phyloP scores from a whole-genome alignment of 2,888 invertebrate species.

The Petrolisthes manimaculis region DNA sequence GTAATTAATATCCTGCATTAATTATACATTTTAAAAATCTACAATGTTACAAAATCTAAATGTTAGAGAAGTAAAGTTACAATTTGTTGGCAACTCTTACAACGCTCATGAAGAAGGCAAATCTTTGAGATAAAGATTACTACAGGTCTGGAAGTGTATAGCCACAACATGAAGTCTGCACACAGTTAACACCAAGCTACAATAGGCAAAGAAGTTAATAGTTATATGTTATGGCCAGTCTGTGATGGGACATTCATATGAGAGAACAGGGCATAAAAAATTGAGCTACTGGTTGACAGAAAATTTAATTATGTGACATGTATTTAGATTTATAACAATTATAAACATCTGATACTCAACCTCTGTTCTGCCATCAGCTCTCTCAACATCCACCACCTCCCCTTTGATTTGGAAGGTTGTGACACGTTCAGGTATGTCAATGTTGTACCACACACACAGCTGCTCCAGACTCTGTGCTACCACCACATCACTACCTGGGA shows the following conservation, averaged over 20 bases:
- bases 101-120: no score
- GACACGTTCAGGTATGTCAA: constrained; percentile 86
- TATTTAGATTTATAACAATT: background rate
- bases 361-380: constrained; percentile 82
- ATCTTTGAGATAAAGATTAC: no score
- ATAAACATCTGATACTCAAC: constrained; percentile 72
- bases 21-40: background rate
- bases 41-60: no score
- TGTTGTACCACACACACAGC: constrained; percentile 95
- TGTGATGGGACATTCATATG: no score
- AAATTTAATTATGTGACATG: background rate
- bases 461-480: constrained; percentile 93
- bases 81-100: no score
- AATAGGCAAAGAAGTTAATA: no score
- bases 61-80: no score
- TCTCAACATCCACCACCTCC: constrained; percentile 81
- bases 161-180: no score
- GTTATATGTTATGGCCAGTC: no score
- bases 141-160: no score
- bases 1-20: background rate
- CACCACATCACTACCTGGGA: constrained; percentile 94
- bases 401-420: constrained; percentile 84
- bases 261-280: no score
- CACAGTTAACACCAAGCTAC: no score
- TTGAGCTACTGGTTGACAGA: background rate